Conservation (phyloP, 2,888 invertebrate genomes). For the Nomada fucata region DNA sequence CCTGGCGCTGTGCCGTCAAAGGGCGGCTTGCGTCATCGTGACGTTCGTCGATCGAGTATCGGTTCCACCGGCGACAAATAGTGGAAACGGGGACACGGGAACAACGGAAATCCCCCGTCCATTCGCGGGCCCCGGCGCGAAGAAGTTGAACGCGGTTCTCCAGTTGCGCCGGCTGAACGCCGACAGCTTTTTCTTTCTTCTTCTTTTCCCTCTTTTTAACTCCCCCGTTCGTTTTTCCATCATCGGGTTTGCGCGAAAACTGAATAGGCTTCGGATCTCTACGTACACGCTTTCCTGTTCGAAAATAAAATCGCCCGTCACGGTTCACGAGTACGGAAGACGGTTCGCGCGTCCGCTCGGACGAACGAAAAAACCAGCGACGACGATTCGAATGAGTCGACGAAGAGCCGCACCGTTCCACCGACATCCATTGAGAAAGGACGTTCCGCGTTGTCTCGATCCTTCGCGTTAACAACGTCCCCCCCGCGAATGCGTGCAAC, state of each 20-base stretch:
- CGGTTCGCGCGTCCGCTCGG: too few species aligned
- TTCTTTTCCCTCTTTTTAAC: too few species aligned
- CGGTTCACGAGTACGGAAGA: neutral
- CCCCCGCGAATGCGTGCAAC: slow-evolving; percentile 32
- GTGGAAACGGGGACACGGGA: slow-evolving; percentile 53
- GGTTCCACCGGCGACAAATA: slow-evolving; percentile 50
- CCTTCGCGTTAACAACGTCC: slow-evolving; percentile 46
- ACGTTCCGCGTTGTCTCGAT: slow-evolving; percentile 34
- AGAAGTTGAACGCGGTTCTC: neutral
- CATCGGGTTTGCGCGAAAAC: too few species aligned
- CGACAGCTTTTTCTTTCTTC: too few species aligned
- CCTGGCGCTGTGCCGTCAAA: slow-evolving; percentile 29
- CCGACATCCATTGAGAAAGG: slow-evolving; percentile 5
- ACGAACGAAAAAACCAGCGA: too few species aligned
- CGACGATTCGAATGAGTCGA: neutral
- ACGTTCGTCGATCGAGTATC: slow-evolving; percentile 62
- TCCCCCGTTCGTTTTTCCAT: neutral
- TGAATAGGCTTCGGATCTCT: too few species aligned
- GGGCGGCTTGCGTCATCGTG: slow-evolving; percentile 53
- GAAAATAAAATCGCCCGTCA: too few species aligned
- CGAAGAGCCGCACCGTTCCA: slow-evolving; percentile 8
- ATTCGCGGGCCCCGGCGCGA: neutral
- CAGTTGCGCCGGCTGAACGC: too few species aligned
- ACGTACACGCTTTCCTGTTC: too few species aligned
- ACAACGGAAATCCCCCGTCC: slow-evolving; percentile 30